These are phyloP conservation scores for Anguilla anguilla DNA, from an alignment of 2,797 vertebrate genomes.

Conservation along the genomic window DNA sequence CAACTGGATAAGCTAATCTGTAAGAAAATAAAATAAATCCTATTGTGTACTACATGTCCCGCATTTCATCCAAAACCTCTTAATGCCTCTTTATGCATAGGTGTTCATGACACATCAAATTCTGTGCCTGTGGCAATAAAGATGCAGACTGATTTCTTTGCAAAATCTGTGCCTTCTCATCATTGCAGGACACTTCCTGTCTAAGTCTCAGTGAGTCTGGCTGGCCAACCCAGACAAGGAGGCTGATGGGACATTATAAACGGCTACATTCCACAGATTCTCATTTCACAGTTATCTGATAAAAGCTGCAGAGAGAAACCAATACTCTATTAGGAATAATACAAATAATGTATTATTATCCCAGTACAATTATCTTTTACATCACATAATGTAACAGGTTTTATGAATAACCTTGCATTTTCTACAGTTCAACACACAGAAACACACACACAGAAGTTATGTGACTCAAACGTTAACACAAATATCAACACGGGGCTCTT, in stretches of 20 bases:
- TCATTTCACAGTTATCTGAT: neutral
- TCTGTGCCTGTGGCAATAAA: neutral
- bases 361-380: neutral
- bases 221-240: neutral
- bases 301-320: neutral
- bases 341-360: neutral
- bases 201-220: constrained; percentile 17
- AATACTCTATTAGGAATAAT: neutral
- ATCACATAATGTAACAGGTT: neutral
- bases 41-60: neutral
- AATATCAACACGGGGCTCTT: too few species aligned
- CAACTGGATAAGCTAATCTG: neutral
- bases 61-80: neutral
- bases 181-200: neutral
- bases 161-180: neutral
- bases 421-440: too few species aligned
- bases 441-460: too few species aligned
- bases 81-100: neutral
- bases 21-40: neutral
- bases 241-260: neutral
- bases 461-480: too few species aligned
- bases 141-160: neutral
- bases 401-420: too few species aligned
- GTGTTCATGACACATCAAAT: neutral
- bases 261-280: neutral